Base-by-base conservation (phyloP, 92 coral and sea anemone species). In the Galaxea fascicularis region DNA sequence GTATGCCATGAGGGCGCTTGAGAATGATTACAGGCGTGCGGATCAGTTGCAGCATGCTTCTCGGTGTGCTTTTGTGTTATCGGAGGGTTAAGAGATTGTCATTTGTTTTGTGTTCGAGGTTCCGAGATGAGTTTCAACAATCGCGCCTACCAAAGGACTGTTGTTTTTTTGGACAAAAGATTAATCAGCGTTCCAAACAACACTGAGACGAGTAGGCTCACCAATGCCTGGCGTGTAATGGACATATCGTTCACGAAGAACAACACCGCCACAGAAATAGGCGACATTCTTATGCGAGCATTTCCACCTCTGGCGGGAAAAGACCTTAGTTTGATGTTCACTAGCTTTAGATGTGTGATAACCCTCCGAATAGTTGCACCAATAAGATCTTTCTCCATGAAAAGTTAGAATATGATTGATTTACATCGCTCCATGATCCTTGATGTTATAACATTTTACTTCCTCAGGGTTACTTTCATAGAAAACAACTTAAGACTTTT, bases 291-390 rank as follows among this genome's bases (percentile, higher is more conserved):
- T 10, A 25, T n/a, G 9, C 17, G 10, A 0, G 41, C 20, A 12
- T 73, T 73, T 73, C 62, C 78, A 26, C 49, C 78, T 39, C 35
- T 73, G 9, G 78, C 62, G 13, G 78, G 63, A 25, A 47, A 73
- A 47, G 78, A 73, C 63, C 62, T 73, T 73, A 14, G n/a, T n/a
- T n/a, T n/a, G n/a, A n/a, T n/a, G n/a, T n/a, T n/a, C n/a, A n/a
- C n/a, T n/a, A n/a, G n/a, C n/a, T n/a, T n/a, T n/a, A n/a, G n/a
- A n/a, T n/a, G n/a, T n/a, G n/a, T n/a, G n/a, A n/a, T n/a, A n/a
- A n/a, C n/a, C n/a, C n/a, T n/a, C n/a, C n/a, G n/a, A n/a, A n/a
- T n/a, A n/a, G n/a, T n/a, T n/a, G n/a, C n/a, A n/a, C n/a, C n/a
- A n/a, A n/a, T n/a, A n/a, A n/a, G n/a, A n/a, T n/a, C n/a, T n/a